A percentile compares a stretch with the other conserved stretches of the same genome.
These are phyloP conservation scores for Pelvicachromis taeniatus DNA, from an alignment of 2,113 vertebrate species.

Conservation along the genomic window DNA sequence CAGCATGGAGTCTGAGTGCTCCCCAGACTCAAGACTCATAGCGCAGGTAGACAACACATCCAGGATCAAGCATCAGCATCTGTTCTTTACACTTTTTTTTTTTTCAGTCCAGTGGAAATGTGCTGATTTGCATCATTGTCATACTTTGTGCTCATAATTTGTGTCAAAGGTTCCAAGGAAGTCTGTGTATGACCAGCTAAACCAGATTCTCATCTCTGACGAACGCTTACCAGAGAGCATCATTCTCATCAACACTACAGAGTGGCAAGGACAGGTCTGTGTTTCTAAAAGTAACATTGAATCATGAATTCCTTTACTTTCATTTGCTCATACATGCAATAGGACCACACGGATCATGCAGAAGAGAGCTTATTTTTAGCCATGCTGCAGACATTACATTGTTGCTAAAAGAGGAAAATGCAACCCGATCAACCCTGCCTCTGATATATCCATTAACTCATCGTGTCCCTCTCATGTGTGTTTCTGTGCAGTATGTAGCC, in stretches of 20 bases:
- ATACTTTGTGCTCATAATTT: neutral
- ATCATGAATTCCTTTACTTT: neutral
- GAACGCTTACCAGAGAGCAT: constrained; percentile 77
- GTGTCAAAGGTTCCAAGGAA: constrained; percentile 73
- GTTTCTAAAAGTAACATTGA: neutral
- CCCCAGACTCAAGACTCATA: constrained; percentile 65
- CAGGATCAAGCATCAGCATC: neutral
- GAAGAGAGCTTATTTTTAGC: neutral
- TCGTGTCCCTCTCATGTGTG: constrained; percentile 19
- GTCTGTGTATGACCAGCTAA: constrained; percentile 79
- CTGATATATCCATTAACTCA: neutral
- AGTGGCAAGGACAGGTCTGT: constrained; percentile 80
- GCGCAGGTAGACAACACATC: constrained; percentile 51
- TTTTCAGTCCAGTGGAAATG: neutral
- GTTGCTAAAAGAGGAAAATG: neutral
- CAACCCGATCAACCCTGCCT: neutral
- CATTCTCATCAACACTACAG: constrained; percentile 76
- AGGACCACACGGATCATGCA: neutral
- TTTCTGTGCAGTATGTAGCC: constrained; percentile 63
- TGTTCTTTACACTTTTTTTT: neutral
- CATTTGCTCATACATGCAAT: neutral
- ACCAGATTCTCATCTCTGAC: constrained; percentile 79
- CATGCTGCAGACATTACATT: neutral
- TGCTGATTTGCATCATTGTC: neutral
- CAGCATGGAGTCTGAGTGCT: constrained; percentile 76